Evolutionary conservation across 2,113 vertebrate species (phyloP), one percentile per base, ranked within the genome.

Genomic region (Atrichornis clamosus): DNA sequence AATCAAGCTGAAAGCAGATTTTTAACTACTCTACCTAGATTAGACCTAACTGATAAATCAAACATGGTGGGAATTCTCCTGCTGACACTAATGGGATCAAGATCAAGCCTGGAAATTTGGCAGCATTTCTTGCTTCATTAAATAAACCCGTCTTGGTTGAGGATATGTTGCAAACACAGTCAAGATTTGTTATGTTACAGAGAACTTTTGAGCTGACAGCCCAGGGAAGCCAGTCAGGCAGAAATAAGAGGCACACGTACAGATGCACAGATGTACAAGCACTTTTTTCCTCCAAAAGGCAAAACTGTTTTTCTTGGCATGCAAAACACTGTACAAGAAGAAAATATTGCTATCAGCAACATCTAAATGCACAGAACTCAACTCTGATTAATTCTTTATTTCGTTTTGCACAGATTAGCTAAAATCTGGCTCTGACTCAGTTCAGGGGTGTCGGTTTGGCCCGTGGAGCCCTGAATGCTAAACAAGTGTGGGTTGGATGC

Each of bases 121-220:
- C 90, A 82, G 60, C 59, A 4, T 82, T 92, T 94, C 77, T 64
- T 41, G 22, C 37, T 52, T 76, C 77, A 55, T 95, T 86, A 95
- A 91, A 95, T 83, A 76, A 94, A 75, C 14, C 1, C 6, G 44
- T 83, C 37, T 86, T 46, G 14, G 44, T 49, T 59, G 58, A 76
- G 47, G 65, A 42, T 92, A 65, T 90, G 56, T 76, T 76, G 74
- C 75, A 89, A 89, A 69, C 30, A 20, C 32, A 76, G 76, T 87
- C 64, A 73, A 58, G 89, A 73, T 60, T 64, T 68, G 70, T 87
- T 91, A 59, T 16, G 6, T 82, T 60, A 78, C 82, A 69, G 46
- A 86, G 56, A 89, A 76, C 39, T 88, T 91, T 5, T 33, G 52
- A 96, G 84, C 76, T 92, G 94, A 84, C 80, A 87, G 86, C 53